Base-by-base conservation (phyloP, 2,113 vertebrate species). In the Opisthocomus hoazin region DNA sequence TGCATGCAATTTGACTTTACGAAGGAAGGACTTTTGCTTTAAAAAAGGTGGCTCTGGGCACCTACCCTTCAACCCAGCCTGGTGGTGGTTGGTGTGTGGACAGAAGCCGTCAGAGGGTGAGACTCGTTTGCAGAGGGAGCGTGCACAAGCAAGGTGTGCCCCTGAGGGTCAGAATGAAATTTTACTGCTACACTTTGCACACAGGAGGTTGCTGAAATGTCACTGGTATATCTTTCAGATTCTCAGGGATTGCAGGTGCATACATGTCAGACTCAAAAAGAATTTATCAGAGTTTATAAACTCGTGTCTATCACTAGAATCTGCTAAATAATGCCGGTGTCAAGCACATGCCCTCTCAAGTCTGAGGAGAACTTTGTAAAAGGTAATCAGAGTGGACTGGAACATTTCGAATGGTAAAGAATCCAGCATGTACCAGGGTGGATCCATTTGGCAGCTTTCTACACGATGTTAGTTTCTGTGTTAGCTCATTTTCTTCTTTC, bases 311-410 rank as follows among this genome's bases (percentile, higher is more conserved):
- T 18, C 18, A 26, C 29, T n/a, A 32, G 46, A 74, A n/a, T 37
- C 27, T 21, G 1, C 37, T 73, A 19, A 57, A 48, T 37, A 56
- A 70, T 22, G 11, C 19, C 39, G 43, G 1, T n/a, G 48, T 9
- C 50, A n/a, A 77, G 22, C 8, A 8, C 0, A 0, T 46, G 7
- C 26, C 8, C 6, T 68, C 39, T 86, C 54, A 70, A 1, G 34
- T 26, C 34, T 5, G 46, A 66, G 61, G 32, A 56, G 17, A 16
- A 34, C 63, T 89, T 86, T 64, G 15, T 32, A 41, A 63, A 64
- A 73, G 65, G 56, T 41, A 53, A 51, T 70, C 41, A 48, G 90
- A 84, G 20, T 3, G 2, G 27, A 84, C 13, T 15, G 27, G 74
- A 66, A 30, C 15, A 12, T 48, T 87, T 84, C 10, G 80, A 65